Base-by-base conservation (phyloP, 2,113 vertebrate species). In the Ochotona princeps region DNA sequence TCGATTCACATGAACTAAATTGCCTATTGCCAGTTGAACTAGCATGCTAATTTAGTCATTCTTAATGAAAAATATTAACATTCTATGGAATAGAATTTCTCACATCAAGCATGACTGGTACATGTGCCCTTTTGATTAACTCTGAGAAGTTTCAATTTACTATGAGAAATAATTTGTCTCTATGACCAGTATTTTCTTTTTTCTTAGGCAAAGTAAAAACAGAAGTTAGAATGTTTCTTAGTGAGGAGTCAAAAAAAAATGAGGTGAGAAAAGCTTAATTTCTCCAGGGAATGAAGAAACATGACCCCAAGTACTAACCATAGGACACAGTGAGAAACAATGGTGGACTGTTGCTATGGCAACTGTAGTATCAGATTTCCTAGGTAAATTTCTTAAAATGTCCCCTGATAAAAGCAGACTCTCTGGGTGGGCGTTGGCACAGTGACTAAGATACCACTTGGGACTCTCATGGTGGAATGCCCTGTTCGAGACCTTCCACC, bases 21-120 rank as follows among this genome's bases (percentile, higher is more conserved):
- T 84, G 44, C 13, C 51, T 10, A 61, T 32, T 10, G 87, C 5
- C 25, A 7, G 1, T 94, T 85, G 57, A 85, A 69, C 30, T 44
- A 78, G 54, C 83, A 89, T 90, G 60, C 20, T 79, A 79, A 92
- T 63, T 72, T 66, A 83, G 57, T 75, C 35, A 61, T 84, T 80
- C 75, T 32, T 74, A 66, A n/a, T 75, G 73, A 94, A 32, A 78
- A 92, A 67, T 82, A 69, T 15, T 63, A 10, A 49, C 47, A 25
- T 93, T 57, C 30, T 49, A 74, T 11, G 15, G 38, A 90, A 8
- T 67, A 18, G 35, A 49, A 88, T 82, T 78, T 82, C 86, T 92
- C 21, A 47, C 28, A 38, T 3, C 69, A 14, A 25, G 13, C 17
- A 57, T 54, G 61, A 66, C 32, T 35, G 51, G 54, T 10, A 60